Conservation (phyloP, 1,140 invertebrate species). For the Ooceraea biroi region DNA sequence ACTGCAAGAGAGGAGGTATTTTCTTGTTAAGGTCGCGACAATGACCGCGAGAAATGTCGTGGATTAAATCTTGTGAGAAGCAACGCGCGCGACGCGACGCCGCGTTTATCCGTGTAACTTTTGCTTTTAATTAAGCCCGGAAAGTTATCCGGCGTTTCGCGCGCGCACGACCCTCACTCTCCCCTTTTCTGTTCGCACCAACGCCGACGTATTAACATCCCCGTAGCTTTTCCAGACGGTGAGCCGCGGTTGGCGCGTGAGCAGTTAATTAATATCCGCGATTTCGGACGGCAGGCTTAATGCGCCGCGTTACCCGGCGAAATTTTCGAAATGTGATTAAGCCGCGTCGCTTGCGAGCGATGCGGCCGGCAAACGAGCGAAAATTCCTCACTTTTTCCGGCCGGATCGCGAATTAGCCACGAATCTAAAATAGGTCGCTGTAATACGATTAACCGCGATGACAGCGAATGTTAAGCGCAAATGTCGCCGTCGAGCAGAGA, state of each 20-base stretch:
- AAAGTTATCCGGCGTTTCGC: constrained; percentile 52
- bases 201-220: constrained; percentile 45
- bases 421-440: constrained; percentile 59
- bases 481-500: constrained; percentile 26
- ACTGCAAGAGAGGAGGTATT: constrained; percentile 8
- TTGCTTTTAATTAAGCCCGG: constrained; percentile 57
- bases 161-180: not conserved
- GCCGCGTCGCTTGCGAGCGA: not conserved
- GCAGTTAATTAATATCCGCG: constrained; percentile 58
- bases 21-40: constrained; percentile 54
- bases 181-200: not conserved
- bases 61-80: constrained; percentile 58
- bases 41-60: constrained; percentile 37
- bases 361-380: not conserved
- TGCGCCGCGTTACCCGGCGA: constrained; percentile 12
- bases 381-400: constrained; percentile 25
- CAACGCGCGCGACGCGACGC: not conserved
- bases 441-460: constrained; percentile 62
- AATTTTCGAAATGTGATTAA: constrained; percentile 50
- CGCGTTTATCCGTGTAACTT: constrained; percentile 55
- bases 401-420: constrained; percentile 33
- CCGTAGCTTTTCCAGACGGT: not conserved
- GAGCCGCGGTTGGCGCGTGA: not conserved
- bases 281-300: constrained; percentile 41
- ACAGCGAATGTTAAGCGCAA: constrained; percentile 61